Percentiles rank a stretch among this genome's conserved stretches.
Conservation (phyloP, 92 coral and sea anemone species). For the Paragorgia papillata region DNA sequence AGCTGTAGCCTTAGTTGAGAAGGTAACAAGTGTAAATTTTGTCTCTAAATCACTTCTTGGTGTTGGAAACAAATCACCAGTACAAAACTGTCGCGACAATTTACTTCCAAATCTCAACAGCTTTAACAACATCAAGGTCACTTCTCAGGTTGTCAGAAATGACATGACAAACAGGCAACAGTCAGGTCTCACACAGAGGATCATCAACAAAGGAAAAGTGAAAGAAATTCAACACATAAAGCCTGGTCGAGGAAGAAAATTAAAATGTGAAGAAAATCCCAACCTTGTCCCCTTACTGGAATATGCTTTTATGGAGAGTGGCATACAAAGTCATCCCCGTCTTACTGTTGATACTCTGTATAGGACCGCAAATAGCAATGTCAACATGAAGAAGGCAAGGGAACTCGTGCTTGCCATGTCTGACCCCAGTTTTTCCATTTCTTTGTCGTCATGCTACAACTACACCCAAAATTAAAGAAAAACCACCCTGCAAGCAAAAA, state of each 20-base stretch:
- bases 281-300: conserved; percentile 55
- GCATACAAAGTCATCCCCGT: conserved; percentile 61
- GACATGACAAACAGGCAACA: conserved; percentile 40
- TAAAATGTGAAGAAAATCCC: conserved; percentile 58
- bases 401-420: too few relatives aligned
- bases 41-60: conserved; percentile 32
- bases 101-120: conserved; percentile 47
- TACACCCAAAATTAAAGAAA: conserved; percentile 61
- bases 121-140: conserved; percentile 2
- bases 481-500: conserved; percentile 55
- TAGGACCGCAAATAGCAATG: conserved; percentile 51
- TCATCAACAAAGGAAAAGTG: not conserved
- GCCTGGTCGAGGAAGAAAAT: conserved; percentile 57
- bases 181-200: conserved; percentile 12
- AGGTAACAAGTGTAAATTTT: conserved; percentile 51
- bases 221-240: conserved; percentile 37
- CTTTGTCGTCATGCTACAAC: conserved; percentile 58
- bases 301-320: conserved; percentile 59
- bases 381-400: conserved; percentile 54
- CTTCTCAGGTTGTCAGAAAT: conserved; percentile 33
- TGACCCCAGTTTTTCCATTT: too few relatives aligned
- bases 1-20: too few relatives aligned
- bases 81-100: conserved; percentile 51
- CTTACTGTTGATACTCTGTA: conserved; percentile 53
- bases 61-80: conserved; percentile 27